Evolutionary conservation across 1,140 invertebrate genomes (phyloP).

Genomic region (Argopecten irradians): DNA sequence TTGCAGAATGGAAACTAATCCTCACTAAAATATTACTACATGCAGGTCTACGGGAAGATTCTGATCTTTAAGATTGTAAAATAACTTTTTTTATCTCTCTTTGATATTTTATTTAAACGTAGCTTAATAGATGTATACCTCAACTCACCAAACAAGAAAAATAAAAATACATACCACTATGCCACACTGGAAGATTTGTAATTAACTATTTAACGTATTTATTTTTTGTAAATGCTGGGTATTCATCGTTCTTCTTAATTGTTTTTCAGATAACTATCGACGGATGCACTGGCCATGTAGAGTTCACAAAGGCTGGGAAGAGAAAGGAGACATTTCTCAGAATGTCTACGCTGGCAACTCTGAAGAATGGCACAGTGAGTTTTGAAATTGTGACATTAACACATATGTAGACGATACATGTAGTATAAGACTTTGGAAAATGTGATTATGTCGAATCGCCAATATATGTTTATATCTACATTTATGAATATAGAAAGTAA

Average conservation of each 20-base stretch:
- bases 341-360: slow-evolving; percentile 62
- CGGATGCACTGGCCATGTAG: slow-evolving; percentile 68
- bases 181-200: no score
- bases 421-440: background rate
- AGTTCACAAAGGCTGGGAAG: slow-evolving; percentile 60
- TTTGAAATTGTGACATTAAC: background rate
- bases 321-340: slow-evolving; percentile 67
- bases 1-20: no score
- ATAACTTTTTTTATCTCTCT: no score
- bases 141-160: no score
- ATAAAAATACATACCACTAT: no score
- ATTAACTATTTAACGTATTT: background rate
- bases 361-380: slow-evolving; percentile 64
- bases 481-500: no score
- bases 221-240: background rate
- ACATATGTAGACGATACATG: background rate
- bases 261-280: slow-evolving; percentile 58
- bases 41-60: no score
- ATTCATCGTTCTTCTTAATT: background rate
- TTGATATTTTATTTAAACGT: no score
- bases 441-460: slow-evolving; percentile 3
- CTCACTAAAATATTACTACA: no score
- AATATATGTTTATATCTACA: background rate
- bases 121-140: no score
- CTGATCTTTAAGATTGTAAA: no score